Evolutionary conservation across 2,888 invertebrate species (phyloP).

Genomic region (Polydesmus complanatus): DNA sequence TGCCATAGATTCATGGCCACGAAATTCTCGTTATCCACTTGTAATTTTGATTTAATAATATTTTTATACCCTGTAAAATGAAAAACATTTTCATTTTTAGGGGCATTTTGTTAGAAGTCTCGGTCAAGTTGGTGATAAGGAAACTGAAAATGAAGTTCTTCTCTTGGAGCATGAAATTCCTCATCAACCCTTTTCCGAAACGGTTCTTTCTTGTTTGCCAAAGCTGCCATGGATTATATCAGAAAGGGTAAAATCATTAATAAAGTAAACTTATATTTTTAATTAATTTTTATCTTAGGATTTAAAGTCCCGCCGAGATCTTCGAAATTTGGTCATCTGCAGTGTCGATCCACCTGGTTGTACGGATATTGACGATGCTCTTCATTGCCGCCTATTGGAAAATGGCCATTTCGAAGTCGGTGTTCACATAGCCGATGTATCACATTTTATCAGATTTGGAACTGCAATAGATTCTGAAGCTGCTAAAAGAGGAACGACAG

Average conservation of each 20-base stretch:
- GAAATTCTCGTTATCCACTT: conserved; percentile 77
- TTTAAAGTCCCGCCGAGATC: conserved; percentile 59
- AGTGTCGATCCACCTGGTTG: conserved; percentile 98
- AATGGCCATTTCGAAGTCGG: conserved; percentile 72
- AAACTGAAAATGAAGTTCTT: conserved; percentile 89
- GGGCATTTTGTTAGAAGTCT: conserved; percentile 92
- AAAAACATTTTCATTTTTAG: conserved; percentile 25
- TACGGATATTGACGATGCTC: conserved; percentile 96
- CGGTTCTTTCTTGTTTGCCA: conserved; percentile 82
- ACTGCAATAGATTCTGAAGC: conserved; percentile 88
- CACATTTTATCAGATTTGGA: conserved; percentile 86
- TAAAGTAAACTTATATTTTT: neutral
- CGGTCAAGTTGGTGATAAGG: conserved; percentile 82
- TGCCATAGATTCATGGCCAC: conserved; percentile 91
- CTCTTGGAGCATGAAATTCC: conserved; percentile 93
- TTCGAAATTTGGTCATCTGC: conserved; percentile 72
- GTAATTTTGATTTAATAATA: conserved; percentile 34
- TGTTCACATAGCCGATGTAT: conserved; percentile 97
- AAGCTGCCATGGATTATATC: conserved; percentile 77
- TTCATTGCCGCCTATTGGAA: conserved; percentile 66
- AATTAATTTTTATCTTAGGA: conserved; percentile 42
- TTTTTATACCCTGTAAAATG: neutral
- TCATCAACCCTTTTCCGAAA: conserved; percentile 85
- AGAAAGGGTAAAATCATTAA: conserved; percentile 44
- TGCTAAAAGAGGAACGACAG: conserved; percentile 83